Percentiles rank a stretch among this genome's conserved stretches.
Evolutionary conservation across 1,140 invertebrate genomes (phyloP).

Genomic region (Epicauta chinensis): DNA sequence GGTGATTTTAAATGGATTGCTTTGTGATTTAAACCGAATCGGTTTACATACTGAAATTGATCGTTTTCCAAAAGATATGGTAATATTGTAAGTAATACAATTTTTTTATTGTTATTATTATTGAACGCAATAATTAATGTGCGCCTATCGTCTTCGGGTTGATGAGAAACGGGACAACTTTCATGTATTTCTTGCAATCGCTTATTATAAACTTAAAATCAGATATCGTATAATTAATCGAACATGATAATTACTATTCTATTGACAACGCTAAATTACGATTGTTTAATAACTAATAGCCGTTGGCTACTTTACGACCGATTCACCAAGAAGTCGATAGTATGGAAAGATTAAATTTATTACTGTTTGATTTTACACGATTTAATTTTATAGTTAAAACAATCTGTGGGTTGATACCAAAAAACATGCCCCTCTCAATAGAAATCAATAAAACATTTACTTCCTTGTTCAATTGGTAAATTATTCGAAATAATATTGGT

Average conservation of each 20-base stretch:
- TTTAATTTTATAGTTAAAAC: constrained; percentile 13
- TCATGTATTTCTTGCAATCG: too few species aligned
- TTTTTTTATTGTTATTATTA: background rate
- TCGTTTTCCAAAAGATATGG: constrained; percentile 34
- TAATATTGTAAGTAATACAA: constrained; percentile 41
- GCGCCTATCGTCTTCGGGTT: too few species aligned
- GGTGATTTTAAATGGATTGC: background rate
- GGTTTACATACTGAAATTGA: constrained; percentile 1
- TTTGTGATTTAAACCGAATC: background rate
- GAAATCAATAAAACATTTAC: too few species aligned
- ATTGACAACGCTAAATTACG: constrained; percentile 34
- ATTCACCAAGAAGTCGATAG: constrained; percentile 18
- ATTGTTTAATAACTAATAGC: constrained; percentile 34
- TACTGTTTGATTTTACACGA: constrained; percentile 16
- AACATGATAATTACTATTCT: constrained; percentile 31
- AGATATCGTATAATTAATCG: constrained; percentile 36
- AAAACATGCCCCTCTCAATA: too few species aligned
- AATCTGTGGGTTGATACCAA: constrained; percentile 2
- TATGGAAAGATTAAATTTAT: constrained; percentile 17
- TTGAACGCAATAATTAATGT: background rate
- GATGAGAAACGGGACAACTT: too few species aligned
- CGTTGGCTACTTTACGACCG: constrained; percentile 24
- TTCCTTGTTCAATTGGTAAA: too few species aligned
- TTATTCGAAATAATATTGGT: background rate
- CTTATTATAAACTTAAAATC: constrained; percentile 21